Evolutionary conservation across 2,113 vertebrate genomes (phyloP), one percentile per base, ranked within the genome.

Genomic region (Atractosteus spatula): DNA sequence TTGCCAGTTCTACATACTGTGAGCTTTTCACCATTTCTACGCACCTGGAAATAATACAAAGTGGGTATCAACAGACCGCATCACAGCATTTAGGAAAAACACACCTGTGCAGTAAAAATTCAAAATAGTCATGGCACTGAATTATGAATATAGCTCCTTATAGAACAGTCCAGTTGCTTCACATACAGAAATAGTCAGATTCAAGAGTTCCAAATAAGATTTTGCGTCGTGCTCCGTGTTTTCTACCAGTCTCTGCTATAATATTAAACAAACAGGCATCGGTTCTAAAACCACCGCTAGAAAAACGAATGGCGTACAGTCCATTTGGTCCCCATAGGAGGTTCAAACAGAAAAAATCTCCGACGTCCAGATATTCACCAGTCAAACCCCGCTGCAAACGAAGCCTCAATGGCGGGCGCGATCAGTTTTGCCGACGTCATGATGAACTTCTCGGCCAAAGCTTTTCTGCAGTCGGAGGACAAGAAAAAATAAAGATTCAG

Each of bases 391-490:
- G 92, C 82, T 16, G 94, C 97, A 85, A 98, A 98, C 3, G 95
- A 96, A 0, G 87, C 79, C 83, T 99, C 97, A 2, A 98, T 96
- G 55, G 92, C 94, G 0, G 95, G 97, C 68, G 97, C 97, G 68
- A 99, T 98, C 69, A 99, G 91, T 75, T 98, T 99, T 74, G 97
- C 97, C 74, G 96, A 93, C 0, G 96, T 96, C 97, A 98, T 97
- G 79, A 99, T 98, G 80, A 91, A 98, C 81, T 96, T 97, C 85
- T 99, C 97, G 72, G 96, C 94, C 86, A 92, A 86, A 64, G 89
- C 84, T 88, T 97, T 98, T 79, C 97, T 99, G 71, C 12, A 71
- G 3, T 41, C 56, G 47, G 10, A 10, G 47, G 47, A 51, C 47
- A 55, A 77, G 44, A 77, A 43, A 3, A 71, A 2, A 77, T 41